phyloP scores from a whole-genome alignment of 2,113 vertebrate species.

The Scomber scombrus region DNA sequence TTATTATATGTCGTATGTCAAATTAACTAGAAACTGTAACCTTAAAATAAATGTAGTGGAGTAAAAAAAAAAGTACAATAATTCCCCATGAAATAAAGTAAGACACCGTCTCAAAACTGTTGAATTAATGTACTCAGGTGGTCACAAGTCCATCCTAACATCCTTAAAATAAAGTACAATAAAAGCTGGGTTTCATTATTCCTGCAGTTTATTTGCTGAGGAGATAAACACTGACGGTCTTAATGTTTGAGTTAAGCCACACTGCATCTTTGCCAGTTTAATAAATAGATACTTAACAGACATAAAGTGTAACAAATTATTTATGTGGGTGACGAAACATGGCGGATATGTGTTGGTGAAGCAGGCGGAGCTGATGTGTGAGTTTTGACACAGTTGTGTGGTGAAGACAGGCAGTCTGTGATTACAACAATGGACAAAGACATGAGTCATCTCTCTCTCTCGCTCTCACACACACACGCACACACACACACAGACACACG shows the following conservation, averaged over 20 bases:
- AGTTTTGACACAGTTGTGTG: slow-evolving; percentile 61
- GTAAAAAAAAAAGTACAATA: not conserved
- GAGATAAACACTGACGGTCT: not conserved
- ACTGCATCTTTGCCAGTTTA: not conserved
- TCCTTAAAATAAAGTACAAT: not conserved
- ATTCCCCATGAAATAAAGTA: not conserved
- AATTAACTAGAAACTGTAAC: not conserved
- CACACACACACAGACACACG: slow-evolving; percentile 10
- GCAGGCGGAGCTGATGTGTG: slow-evolving; percentile 28
- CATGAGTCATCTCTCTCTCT: slow-evolving; percentile 64
- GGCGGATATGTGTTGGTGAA: slow-evolving; percentile 16
- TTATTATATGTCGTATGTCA: not conserved
- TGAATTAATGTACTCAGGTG: too few species aligned
- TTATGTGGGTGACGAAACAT: slow-evolving; percentile 11
- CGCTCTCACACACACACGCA: not conserved
- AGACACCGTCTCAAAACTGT: not conserved
- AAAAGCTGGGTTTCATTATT: slow-evolving; percentile 14
- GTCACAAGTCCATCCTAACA: too few species aligned
- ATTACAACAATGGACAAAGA: slow-evolving; percentile 82
- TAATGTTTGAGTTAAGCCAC: not conserved
- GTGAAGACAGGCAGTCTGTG: slow-evolving; percentile 58
- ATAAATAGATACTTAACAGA: slow-evolving; percentile 29
- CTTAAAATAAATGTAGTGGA: not conserved
- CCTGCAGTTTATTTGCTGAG: slow-evolving; percentile 10
- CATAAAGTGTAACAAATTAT: slow-evolving; percentile 1